A percentile compares a stretch with the other conserved stretches of the same genome.
These are phyloP conservation scores for Stigmatopora argus DNA, from an alignment of 2,113 vertebrate species.

Conservation along the genomic window DNA sequence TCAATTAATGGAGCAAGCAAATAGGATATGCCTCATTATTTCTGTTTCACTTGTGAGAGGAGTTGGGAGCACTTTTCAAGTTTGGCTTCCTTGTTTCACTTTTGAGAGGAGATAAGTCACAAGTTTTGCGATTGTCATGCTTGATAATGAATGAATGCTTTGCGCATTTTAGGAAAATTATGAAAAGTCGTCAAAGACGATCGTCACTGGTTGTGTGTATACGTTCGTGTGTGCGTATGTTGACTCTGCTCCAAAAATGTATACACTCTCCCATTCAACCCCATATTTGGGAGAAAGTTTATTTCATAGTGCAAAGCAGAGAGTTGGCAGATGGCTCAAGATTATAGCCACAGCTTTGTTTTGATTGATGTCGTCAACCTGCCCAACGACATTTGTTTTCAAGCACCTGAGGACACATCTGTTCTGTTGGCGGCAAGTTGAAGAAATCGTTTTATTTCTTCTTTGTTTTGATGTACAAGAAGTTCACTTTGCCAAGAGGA, in stretches of 20 bases:
- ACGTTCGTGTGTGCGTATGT: too few relatives aligned
- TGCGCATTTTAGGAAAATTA: too few relatives aligned
- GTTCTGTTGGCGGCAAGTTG: slow-evolving; percentile 27
- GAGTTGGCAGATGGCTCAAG: slow-evolving; percentile 41
- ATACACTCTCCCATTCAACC: not conserved
- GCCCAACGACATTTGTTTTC: slow-evolving; percentile 30
- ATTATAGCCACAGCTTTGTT: slow-evolving; percentile 41
- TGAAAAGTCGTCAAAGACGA: too few relatives aligned
- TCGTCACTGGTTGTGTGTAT: too few relatives aligned
- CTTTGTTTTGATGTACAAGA: slow-evolving; percentile 76
- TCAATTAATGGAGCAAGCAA: not conserved
- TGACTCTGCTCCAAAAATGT: slow-evolving; percentile 88
- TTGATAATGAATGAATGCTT: too few relatives aligned
- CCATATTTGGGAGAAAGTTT: slow-evolving; percentile 1
- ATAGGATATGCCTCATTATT: slow-evolving; percentile 18
- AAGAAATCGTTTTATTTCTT: not conserved
- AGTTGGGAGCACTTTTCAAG: slow-evolving; percentile 95
- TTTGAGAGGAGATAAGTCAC: slow-evolving; percentile 74
- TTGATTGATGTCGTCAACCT: slow-evolving; percentile 43
- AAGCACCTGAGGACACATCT: slow-evolving; percentile 43
- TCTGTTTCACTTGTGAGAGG: slow-evolving; percentile 93
- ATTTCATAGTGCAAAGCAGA: slow-evolving; percentile 2
- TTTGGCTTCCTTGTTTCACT: slow-evolving; percentile 87
- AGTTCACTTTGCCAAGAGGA: slow-evolving; percentile 85
- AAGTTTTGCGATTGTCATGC: too few relatives aligned